Evolutionary conservation across 2,113 vertebrate species (phyloP), one percentile per base, ranked within the genome.

Genomic region (Microcebus tavaratra): DNA sequence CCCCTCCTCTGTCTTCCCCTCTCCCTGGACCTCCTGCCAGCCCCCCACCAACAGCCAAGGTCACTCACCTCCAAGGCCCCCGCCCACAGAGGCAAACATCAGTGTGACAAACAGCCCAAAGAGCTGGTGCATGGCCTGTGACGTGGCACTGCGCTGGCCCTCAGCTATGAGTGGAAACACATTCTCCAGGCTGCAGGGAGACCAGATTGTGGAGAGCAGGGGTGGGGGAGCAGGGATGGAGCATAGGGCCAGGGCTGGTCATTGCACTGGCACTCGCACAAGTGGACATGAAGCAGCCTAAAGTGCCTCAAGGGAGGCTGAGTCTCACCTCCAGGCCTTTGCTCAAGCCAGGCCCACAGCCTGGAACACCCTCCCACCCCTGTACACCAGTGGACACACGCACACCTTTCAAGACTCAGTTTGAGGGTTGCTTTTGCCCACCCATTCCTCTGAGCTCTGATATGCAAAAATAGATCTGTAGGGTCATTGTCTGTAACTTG

Each of bases 61-160:
- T 39, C 75, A 97, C 99, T 94, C 97, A 99, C 99, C 99, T 17
- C 98, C 99, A 75, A 99, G 2, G 18, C 97, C 82, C 1, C 99
- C 99, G 1, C 99, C 99, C 4, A 99, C 10, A 0, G 97, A 23
- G 21, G 99, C 99, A 0, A 99, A 90, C 39, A 97, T 98, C 78
- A 99, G 98, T 0, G 99, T 99, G 93, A 99, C 82, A 0, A 97
- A 98, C 45, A 99, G 98, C 4, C 99, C 99, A 0, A 98, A 73
- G 45, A 99, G 98, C 97, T 99, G 99, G 55, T 94, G 68, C 0
- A 98, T 0, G 0, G 98, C 99, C 92, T 99, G 99, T 8, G 7
- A 39, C 0, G 84, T 73, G 8, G 98, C 82, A 0, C 53, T 65
- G 75, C 97, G 70, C 0, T 59, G 5, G 0, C 96, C 97, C 0